Conservation (phyloP, 2,797 vertebrate genomes). For the Acanthurus leucopareius region DNA sequence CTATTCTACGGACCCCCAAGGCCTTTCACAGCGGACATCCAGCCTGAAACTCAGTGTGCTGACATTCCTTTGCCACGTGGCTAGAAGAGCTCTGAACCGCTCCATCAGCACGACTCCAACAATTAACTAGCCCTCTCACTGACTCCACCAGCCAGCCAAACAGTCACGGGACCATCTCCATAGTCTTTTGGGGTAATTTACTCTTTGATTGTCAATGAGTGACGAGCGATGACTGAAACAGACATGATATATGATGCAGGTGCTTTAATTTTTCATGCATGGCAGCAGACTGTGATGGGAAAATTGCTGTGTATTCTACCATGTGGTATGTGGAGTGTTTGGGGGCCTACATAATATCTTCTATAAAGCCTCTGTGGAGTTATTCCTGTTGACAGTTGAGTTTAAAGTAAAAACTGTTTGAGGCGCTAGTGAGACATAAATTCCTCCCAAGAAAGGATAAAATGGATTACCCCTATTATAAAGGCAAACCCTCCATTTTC, state of each 20-base stretch:
- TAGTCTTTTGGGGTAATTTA: constrained; percentile 22
- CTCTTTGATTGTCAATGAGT: constrained; percentile 43
- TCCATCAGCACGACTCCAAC: constrained; percentile 68
- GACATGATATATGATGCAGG: constrained; percentile 46
- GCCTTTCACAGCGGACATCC: constrained; percentile 65
- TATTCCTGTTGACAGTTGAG: constrained; percentile 22
- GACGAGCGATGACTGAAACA: constrained; percentile 33
- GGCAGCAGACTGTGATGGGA: constrained; percentile 41
- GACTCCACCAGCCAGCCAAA: constrained; percentile 24
- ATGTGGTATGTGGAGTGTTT: constrained; percentile 44
- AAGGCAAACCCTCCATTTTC: constrained; percentile 27
- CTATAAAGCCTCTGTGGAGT: constrained; percentile 10
- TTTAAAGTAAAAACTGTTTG: constrained; percentile 18
- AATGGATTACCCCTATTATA: neutral
- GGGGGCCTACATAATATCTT: constrained; percentile 18
- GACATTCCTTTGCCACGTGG: constrained; percentile 80
- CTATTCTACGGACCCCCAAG: constrained; percentile 39
- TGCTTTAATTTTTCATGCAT: constrained; percentile 61
- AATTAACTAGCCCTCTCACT: constrained; percentile 24
- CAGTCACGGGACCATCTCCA: constrained; percentile 42
- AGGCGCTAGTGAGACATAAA: neutral
- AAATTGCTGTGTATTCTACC: constrained; percentile 53
- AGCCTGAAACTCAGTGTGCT: constrained; percentile 52
- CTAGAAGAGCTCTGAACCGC: constrained; percentile 58
- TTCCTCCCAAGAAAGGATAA: constrained; percentile 10